A percentile compares a stretch with the other conserved stretches of the same genome.
Evolutionary conservation across 1,140 invertebrate species (phyloP).

Genomic region (Diorhabda sublineata): DNA sequence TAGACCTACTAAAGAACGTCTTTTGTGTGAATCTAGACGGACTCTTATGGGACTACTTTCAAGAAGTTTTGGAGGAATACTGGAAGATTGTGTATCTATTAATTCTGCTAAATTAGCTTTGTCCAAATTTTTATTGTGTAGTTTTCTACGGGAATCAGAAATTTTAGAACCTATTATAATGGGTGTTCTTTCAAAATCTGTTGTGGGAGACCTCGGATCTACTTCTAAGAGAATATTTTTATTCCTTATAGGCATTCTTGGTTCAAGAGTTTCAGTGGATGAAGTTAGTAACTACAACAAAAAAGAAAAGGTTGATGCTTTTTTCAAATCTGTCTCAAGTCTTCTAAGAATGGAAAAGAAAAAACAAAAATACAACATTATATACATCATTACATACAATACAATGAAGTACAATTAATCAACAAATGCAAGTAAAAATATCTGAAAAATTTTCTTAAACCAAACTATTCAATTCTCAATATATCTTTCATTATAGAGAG

Average conservation of each 20-base stretch:
- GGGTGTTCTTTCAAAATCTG: conserved; percentile 49
- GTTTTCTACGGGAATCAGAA: conserved; percentile 34
- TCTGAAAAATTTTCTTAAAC: no score
- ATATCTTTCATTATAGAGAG: no score
- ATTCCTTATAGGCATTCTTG: conserved; percentile 36
- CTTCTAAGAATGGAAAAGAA: no score
- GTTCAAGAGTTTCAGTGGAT: conserved; percentile 20
- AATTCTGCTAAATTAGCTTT: conserved; percentile 26
- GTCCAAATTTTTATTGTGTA: conserved; percentile 41
- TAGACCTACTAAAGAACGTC: conserved; percentile 39
- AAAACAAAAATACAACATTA: no score
- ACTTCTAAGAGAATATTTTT: conserved; percentile 25
- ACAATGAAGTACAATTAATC: no score
- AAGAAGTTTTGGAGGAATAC: conserved; percentile 31
- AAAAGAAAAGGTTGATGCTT: background rate
- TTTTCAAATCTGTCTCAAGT: no score
- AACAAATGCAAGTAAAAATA: no score
- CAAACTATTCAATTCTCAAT: no score
- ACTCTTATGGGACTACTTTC: conserved; percentile 27
- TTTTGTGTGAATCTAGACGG: conserved; percentile 30
- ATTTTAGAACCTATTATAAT: conserved; percentile 42
- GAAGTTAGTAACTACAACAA: conserved; percentile 24
- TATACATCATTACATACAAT: no score
- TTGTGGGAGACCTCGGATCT: conserved; percentile 50
- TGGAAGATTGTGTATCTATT: background rate